Conservation (phyloP, 2,113 vertebrate species). For the Tapirus terrestris region DNA sequence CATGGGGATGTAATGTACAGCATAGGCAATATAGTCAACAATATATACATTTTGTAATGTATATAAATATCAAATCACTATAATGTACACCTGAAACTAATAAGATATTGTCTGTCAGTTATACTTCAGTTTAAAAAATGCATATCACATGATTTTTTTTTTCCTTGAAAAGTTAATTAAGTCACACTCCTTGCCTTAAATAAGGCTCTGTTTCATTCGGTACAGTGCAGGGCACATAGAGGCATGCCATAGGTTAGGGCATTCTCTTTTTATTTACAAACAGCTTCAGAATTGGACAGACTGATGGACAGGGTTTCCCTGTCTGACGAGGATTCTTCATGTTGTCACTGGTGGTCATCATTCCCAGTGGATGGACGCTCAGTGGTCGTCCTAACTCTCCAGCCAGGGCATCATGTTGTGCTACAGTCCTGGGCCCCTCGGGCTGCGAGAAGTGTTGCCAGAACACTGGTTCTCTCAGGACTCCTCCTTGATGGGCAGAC, state of each 20-base stretch:
- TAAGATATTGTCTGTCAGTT: too few species aligned
- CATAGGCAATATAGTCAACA: too few species aligned
- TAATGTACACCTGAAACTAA: too few species aligned
- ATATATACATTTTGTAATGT: too few species aligned
- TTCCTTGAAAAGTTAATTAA: background rate
- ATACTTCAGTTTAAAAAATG: too few species aligned
- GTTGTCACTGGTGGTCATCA: background rate
- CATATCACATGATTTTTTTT: background rate
- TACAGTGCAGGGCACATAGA: too few species aligned
- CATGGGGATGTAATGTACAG: too few species aligned
- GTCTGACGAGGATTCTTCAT: background rate
- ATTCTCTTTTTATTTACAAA: background rate
- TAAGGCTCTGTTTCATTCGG: background rate
- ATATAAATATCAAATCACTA: too few species aligned
- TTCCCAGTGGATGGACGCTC: background rate
- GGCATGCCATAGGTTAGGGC: accelerated
- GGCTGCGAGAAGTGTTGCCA: background rate
- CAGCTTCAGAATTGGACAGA: background rate
- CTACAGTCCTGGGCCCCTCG: background rate
- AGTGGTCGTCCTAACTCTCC: background rate
- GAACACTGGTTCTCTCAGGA: background rate
- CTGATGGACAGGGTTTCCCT: background rate
- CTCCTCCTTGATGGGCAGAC: accelerated
- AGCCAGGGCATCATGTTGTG: accelerated
- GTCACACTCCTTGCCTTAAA: background rate